These are phyloP conservation scores for Ormyrus nitidulus DNA, from an alignment of 2,888 invertebrate species.

Conservation along the genomic window DNA sequence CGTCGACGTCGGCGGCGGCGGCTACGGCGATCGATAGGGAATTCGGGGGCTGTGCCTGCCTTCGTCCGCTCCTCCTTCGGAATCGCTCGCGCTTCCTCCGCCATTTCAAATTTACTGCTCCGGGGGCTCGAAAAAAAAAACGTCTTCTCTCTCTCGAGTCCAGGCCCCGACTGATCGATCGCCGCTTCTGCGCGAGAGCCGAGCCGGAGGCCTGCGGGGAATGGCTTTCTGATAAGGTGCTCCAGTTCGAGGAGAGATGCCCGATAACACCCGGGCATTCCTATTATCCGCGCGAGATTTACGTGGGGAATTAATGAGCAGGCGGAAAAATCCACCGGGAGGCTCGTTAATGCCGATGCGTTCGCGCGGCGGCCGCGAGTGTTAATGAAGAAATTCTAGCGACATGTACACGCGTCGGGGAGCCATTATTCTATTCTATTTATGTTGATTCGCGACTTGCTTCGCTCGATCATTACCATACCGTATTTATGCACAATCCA, in stretches of 20 bases:
- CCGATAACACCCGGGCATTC: slow-evolving; percentile 28
- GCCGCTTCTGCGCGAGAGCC: neutral
- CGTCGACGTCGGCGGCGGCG: neutral
- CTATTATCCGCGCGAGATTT: neutral
- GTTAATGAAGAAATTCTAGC: slow-evolving; percentile 35
- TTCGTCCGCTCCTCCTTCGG: neutral
- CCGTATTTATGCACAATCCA: neutral
- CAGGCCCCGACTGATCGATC: no score
- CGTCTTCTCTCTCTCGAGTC: no score
- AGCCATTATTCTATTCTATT: slow-evolving; percentile 28
- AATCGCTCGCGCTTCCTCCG: neutral
- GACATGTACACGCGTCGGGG: neutral
- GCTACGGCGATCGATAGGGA: slow-evolving; percentile 52
- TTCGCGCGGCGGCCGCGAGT: neutral
- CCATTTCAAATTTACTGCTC: slow-evolving; percentile 4
- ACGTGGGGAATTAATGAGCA: slow-evolving; percentile 51
- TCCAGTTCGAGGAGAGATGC: slow-evolving; percentile 14
- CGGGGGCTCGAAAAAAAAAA: neutral
- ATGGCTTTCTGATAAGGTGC: slow-evolving; percentile 14
- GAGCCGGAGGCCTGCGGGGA: neutral
- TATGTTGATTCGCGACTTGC: slow-evolving; percentile 7
- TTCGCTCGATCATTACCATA: slow-evolving; percentile 52
- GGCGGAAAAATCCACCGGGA: slow-evolving; percentile 56
- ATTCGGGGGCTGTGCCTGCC: slow-evolving; percentile 26
- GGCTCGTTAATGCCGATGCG: neutral